A percentile compares a stretch with the other conserved stretches of the same genome.
Evolutionary conservation across 1,140 invertebrate genomes (phyloP).

Genomic region (Asbolus verrucosus): DNA sequence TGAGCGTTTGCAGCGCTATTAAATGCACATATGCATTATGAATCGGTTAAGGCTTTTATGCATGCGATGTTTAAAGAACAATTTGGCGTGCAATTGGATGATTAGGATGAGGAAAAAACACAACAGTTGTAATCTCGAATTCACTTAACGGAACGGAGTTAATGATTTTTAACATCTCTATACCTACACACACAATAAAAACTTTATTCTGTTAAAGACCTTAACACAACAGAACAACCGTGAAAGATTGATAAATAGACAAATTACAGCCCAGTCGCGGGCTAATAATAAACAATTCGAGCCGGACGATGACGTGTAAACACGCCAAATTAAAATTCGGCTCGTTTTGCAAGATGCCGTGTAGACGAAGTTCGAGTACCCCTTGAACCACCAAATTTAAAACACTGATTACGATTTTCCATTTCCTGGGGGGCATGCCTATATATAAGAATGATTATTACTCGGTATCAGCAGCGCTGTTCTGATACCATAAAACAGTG

Average conservation of each 20-base stretch:
- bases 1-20: constrained; percentile 15
- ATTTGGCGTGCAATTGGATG: constrained; percentile 31
- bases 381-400: constrained; percentile 43
- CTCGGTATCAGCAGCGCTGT: constrained; percentile 57
- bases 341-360: too few relatives aligned
- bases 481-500: constrained; percentile 61
- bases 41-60: constrained; percentile 35
- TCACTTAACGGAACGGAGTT: constrained; percentile 30
- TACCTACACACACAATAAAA: background rate
- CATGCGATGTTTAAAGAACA: constrained; percentile 37
- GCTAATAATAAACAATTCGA: too few relatives aligned
- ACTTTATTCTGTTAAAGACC: too few relatives aligned
- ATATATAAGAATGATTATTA: constrained; percentile 57
- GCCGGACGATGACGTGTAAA: too few relatives aligned
- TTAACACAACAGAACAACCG: too few relatives aligned
- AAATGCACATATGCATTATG: constrained; percentile 39
- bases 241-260: too few relatives aligned
- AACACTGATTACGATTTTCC: constrained; percentile 52
- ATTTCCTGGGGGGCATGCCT: constrained; percentile 36
- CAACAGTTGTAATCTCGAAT: constrained; percentile 15
- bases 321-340: too few relatives aligned
- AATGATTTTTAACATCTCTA: constrained; percentile 18
- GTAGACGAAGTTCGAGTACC: too few relatives aligned
- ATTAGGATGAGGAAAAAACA: constrained; percentile 28
- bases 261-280: too few relatives aligned